Evolutionary conservation across 2,888 invertebrate genomes (phyloP), one percentile per base, ranked within the genome.

Genomic region (Gonocerus acuteangulatus): DNA sequence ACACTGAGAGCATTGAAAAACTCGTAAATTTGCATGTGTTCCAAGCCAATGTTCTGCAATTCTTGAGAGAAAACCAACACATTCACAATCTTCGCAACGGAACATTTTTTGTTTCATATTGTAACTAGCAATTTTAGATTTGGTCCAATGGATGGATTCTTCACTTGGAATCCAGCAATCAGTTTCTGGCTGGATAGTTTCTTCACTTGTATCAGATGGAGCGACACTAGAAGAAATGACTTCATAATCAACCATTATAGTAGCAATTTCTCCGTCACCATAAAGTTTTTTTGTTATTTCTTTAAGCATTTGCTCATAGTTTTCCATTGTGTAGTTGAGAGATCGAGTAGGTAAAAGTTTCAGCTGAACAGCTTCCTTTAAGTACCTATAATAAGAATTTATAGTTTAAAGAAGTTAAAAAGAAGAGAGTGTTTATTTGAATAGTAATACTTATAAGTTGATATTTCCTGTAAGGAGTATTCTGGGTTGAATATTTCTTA

Each of bases 221-320:
- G 48, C 42, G 23, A 22, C 36, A 19, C 19, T 42, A 7, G 64
- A 59, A 1, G 64, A 54, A 4, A 39, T n/a, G 6, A 62, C 58
- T 11, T 85, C 48, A 82, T 82, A 62, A 78, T 80, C 70, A 85
- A 57, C 63, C 61, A 65, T 64, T 60, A 68, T 64, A 27, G 66
- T 56, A 23, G 66, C 68, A 48, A 66, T 54, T 11, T 64, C 66
- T 42, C 91, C 90, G 75, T 90, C 89, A 67, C 91, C 91, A 77
- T 91, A 92, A 69, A 92, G 79, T 78, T 92, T 92, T 74, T 89
- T 83, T 66, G 91, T 91, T 73, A 92, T 91, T 81, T 92, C 92
- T 76, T 91, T 91, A 75, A 88, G 88, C 85, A 88, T 88, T 73
- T 88, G 88, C 77, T 89, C 88, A 78, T 88, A 83, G 73, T 79